Evolutionary conservation across 2,888 invertebrate species (phyloP), one percentile per base, ranked within the genome.

Genomic region (Eilema depressum): DNA sequence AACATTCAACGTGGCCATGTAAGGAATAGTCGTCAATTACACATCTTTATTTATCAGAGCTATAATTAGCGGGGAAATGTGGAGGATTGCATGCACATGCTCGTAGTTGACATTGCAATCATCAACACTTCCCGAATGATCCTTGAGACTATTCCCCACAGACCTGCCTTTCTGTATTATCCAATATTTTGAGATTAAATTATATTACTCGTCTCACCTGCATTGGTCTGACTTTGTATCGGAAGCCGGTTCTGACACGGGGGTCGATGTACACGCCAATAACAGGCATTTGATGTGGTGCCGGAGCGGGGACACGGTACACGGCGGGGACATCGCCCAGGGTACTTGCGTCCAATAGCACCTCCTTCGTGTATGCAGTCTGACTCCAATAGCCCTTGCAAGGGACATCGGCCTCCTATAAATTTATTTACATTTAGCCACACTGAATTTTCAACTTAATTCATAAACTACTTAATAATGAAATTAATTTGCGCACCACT

Each of bases 241-340:
- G 95, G 95, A 97, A 98, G 79, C 98, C 97, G 77, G 97, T 96
- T 80, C 97, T 94, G 76, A 97, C 96, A 70, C 97, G 94, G 70
- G 96, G 96, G 92, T 98, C 97, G 80, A 97, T 96, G 91, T 97
- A 97, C 69, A 97, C 96, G 67, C 97, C 97, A 85, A 97, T 96
- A 67, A 96, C 97, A 0, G 97, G 97, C 88, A 97, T 95, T 88
- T 97, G 97, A 83, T 97, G 96, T 10, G 96, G 92, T 53, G 96
- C 95, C 3, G 97, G 93, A 33, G 96, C 93, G 23, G 96, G 96
- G 23, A 97, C 96, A 33, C 94, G 93, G 88, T 97, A 97, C 65
- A 95, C 93, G 0, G 97, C 96, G 1, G 97, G 97, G 33, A 97
- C 93, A 88, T 97, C 97, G 7, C 96, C 96, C 66, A 97, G 89